phyloP scores from a whole-genome alignment of 2,113 vertebrate genomes.

The Mixornis gularis region DNA sequence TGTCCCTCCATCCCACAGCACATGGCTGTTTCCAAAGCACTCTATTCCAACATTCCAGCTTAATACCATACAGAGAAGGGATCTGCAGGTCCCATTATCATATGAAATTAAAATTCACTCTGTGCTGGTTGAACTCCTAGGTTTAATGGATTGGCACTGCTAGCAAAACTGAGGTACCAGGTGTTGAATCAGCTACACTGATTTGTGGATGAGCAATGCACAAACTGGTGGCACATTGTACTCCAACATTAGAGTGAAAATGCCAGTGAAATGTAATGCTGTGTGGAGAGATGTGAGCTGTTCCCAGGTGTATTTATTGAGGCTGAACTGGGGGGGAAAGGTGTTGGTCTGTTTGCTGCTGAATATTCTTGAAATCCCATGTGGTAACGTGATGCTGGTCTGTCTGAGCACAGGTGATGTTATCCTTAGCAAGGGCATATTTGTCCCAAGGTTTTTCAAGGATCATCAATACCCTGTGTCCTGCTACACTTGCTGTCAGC shows the following conservation, averaged over 20 bases:
- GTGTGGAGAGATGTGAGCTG: not conserved
- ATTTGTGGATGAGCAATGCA: not conserved
- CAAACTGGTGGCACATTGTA: not conserved
- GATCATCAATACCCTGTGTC: not conserved
- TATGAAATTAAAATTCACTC: constrained; percentile 2
- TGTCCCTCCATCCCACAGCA: not conserved
- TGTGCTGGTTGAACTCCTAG: not conserved
- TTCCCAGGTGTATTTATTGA: not conserved
- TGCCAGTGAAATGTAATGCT: not conserved
- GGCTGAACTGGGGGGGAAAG: not conserved
- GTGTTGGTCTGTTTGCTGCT: not conserved
- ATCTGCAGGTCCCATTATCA: not conserved
- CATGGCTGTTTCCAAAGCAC: not conserved
- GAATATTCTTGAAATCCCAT: not conserved
- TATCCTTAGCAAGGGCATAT: not conserved
- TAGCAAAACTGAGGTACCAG: not conserved
- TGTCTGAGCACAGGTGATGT: not conserved
- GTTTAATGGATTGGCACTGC: not conserved
- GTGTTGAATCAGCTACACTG: not conserved
- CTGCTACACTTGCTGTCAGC: not conserved
- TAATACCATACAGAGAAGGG: not conserved
- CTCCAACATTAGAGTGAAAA: not conserved
- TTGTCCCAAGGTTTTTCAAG: not conserved
- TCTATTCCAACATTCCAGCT: not conserved
- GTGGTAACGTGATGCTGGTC: not conserved